Conservation (phyloP, 2,113 vertebrate genomes). For the Chauna torquata region DNA sequence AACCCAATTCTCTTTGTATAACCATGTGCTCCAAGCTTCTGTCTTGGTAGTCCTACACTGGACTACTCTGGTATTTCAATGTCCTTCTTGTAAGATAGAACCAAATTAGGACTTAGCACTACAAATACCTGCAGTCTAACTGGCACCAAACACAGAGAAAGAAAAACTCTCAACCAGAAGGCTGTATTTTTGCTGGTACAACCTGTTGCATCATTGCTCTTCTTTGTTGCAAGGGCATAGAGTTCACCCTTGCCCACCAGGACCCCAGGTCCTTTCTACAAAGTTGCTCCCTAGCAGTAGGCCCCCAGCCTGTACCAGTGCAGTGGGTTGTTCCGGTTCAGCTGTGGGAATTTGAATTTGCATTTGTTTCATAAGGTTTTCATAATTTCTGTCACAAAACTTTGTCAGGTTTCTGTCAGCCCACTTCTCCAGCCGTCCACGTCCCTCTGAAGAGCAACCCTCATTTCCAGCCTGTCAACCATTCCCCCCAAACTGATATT, state of each 20-base stretch:
- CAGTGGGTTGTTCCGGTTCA: no score
- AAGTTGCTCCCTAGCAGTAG: no score
- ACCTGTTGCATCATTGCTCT: not conserved
- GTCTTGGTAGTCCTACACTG: not conserved
- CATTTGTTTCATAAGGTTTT: not conserved
- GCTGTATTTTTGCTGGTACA: not conserved
- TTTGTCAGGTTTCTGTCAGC: not conserved
- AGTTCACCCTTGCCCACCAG: not conserved
- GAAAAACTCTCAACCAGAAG: not conserved
- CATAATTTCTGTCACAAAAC: not conserved
- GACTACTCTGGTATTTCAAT: not conserved
- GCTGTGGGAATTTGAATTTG: not conserved
- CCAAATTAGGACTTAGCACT: not conserved
- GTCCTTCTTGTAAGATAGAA: not conserved
- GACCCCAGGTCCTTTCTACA: not conserved
- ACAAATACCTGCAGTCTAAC: not conserved
- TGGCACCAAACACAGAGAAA: not conserved
- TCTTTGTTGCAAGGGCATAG: not conserved
- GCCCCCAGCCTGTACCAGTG: no score
- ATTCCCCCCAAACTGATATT: not conserved
- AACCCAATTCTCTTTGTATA: not conserved
- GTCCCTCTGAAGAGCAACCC: not conserved
- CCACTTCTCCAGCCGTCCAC: not conserved
- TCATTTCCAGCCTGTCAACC: not conserved
- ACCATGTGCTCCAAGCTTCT: not conserved